Base-by-base conservation (phyloP, 92 coral and sea anemone species). In the Palythoa grandiflora region DNA sequence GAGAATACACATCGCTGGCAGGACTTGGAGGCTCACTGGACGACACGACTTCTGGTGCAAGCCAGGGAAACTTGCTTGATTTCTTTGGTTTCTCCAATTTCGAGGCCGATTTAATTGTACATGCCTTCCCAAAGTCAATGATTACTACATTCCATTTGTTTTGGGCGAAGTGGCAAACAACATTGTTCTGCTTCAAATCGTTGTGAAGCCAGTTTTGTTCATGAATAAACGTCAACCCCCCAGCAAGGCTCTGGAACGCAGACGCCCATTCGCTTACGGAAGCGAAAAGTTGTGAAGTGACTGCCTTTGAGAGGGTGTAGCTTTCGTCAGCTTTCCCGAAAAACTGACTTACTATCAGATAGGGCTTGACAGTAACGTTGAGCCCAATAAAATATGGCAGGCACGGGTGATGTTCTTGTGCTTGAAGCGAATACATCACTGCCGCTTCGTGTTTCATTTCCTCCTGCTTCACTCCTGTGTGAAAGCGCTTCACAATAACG, bases 71-170 rank as follows among this genome's bases (percentile, higher is more conserved):
- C 44, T 38, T 48, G 72, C 65, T 68, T 55, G 70, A 71, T 6
- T 80, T 61, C 5, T 63, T 88, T 38, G 59, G 35, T 78, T 79
- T 88, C 37, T 35, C 5, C 36, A 72, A 9, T 79, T 60, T 61
- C 2, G 74, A 68, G 37, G 79, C 91, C 75, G 52, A 40, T 21
- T 54, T 73, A 9, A 1, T 38, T 59, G 72, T 20, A 37, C 38
- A 19, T 40, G 79, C 84, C 65, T 89, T 89, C 13, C 91, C 88
- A 63, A 89, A 89, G 68, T 89, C 91, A 83, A 84, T 89, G 19
- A 50, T 68, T 11, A 85, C 83, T 47, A 84, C 81, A 14, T 38
- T 7, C 89, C 89, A 86, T 20, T 73, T 73, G 0, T 51, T 39
- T 50, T 50, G 13, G 37, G 73, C 39, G 71, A 37, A 44, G 55